phyloP scores from a whole-genome alignment of 1,140 invertebrate species.

The Phymorhynchus buccinoides region DNA sequence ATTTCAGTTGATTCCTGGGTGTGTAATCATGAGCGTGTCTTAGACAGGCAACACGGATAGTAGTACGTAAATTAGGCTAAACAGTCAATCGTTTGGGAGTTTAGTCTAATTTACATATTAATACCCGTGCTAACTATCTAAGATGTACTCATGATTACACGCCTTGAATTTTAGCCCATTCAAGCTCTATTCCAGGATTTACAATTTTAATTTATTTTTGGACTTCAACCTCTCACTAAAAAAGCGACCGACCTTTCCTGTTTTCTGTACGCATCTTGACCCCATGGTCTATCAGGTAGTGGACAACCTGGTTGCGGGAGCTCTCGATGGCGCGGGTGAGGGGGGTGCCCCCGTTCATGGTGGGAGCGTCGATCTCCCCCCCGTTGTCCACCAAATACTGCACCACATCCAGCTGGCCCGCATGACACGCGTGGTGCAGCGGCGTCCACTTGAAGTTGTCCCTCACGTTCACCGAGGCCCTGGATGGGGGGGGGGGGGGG shows the following conservation, averaged over 20 bases:
- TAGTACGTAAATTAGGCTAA: too few relatives aligned
- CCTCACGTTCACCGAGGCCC: constrained; percentile 69
- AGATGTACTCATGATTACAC: too few relatives aligned
- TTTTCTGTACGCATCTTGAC: constrained; percentile 72
- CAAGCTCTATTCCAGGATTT: too few relatives aligned
- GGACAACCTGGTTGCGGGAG: constrained; percentile 69
- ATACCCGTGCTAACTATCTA: too few relatives aligned
- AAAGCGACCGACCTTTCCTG: constrained; percentile 69
- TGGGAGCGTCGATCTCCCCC: constrained; percentile 70
- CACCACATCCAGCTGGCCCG: constrained; percentile 71
- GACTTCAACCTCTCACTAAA: too few relatives aligned
- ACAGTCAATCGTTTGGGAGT: too few relatives aligned
- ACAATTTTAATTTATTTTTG: too few relatives aligned
- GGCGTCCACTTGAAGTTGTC: constrained; percentile 75
- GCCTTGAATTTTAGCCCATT: too few relatives aligned
- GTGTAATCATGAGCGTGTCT: too few relatives aligned
- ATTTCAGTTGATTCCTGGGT: too few relatives aligned
- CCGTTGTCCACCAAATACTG: constrained; percentile 67
- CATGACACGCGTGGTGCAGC: constrained; percentile 73
- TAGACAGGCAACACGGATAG: too few relatives aligned
- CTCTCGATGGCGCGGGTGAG: constrained; percentile 73
- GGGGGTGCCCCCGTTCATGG: constrained; percentile 73
- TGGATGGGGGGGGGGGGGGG: constrained; percentile 48
- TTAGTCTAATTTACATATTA: too few relatives aligned
- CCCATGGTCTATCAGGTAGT: constrained; percentile 69